These are phyloP conservation scores for Oophaga pumilio DNA, from an alignment of 2,113 vertebrate species.

Conservation along the genomic window DNA sequence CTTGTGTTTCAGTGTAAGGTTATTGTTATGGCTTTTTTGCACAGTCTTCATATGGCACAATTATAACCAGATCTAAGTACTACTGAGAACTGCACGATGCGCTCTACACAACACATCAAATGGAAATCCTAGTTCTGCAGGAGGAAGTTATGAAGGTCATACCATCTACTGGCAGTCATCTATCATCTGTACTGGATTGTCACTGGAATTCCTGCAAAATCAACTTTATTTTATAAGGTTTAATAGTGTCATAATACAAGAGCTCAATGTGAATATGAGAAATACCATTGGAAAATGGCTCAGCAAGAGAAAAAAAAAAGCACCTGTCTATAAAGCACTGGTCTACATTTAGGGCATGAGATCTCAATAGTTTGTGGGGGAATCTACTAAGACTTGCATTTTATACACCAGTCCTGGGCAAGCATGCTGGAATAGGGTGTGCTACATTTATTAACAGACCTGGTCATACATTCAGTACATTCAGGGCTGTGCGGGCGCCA, in stretches of 20 bases:
- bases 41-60: constrained; percentile 38
- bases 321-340: too few relatives aligned
- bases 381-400: too few relatives aligned
- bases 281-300: background rate
- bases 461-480: too few relatives aligned
- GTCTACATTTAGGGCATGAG: too few relatives aligned
- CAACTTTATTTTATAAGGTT: background rate
- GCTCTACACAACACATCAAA: background rate
- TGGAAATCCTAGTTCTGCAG: background rate
- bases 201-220: background rate
- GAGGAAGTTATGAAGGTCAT: background rate
- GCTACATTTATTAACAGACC: too few relatives aligned
- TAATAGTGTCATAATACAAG: background rate
- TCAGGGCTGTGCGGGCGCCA: too few relatives aligned
- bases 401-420: too few relatives aligned
- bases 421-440: too few relatives aligned
- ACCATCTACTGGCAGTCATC: background rate
- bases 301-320: too few relatives aligned
- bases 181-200: background rate
- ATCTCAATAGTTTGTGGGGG: too few relatives aligned
- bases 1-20: background rate
- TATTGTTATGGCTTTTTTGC: constrained; percentile 31
- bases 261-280: background rate
- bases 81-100: background rate
- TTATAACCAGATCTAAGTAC: constrained; percentile 12